phyloP scores from a whole-genome alignment of 2,888 invertebrate species.

The Epinotia ramella region DNA sequence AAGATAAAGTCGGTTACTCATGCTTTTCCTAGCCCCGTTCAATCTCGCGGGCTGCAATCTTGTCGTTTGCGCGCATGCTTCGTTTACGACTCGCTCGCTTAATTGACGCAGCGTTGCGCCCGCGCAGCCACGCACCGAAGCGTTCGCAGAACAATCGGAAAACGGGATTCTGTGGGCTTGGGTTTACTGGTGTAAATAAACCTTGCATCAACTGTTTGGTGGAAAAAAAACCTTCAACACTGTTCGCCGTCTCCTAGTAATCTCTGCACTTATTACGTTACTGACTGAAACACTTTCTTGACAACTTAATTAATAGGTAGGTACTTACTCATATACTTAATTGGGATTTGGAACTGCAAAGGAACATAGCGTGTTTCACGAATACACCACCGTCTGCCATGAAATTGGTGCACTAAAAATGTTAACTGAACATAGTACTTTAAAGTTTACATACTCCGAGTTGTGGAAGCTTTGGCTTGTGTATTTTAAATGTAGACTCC shows the following conservation, averaged over 20 bases:
- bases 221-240: background rate
- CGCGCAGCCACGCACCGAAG: constrained; percentile 53
- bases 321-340: no score
- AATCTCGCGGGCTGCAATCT: background rate
- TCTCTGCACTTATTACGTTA: no score
- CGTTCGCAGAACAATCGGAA: constrained; percentile 40
- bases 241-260: no score
- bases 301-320: no score
- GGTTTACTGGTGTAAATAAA: constrained; percentile 6
- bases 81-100: constrained; percentile 54
- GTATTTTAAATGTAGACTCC: background rate
- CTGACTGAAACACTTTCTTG: no score
- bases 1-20: background rate
- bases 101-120: constrained; percentile 50
- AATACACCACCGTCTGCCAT: no score
- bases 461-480: background rate
- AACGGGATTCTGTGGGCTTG: constrained; percentile 29
- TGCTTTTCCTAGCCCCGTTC: constrained; percentile 1
- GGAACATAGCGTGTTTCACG: no score
- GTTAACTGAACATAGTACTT: no score
- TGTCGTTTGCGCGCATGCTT: constrained; percentile 46
- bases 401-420: no score
- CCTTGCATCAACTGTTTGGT: background rate
- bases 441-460: no score
- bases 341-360: no score